Percentiles rank a stretch among this genome's conserved stretches.
Evolutionary conservation across 2,113 vertebrate species (phyloP).

Genomic region (Pandion haliaetus): DNA sequence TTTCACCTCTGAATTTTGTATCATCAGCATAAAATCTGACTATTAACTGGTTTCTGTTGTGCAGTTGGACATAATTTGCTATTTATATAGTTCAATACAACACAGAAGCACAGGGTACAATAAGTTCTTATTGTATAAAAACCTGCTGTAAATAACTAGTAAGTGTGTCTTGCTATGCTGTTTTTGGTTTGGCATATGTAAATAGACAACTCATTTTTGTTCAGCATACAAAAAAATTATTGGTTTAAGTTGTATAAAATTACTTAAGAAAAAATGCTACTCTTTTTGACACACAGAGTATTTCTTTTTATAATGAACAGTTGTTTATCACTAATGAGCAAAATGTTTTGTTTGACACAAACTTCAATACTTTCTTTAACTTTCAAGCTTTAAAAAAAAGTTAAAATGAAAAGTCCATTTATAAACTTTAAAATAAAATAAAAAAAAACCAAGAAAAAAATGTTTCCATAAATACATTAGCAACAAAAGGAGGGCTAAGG

Average conservation of each 20-base stretch:
- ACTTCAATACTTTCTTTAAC: background rate
- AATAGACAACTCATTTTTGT: background rate
- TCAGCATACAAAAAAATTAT: background rate
- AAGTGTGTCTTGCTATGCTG: background rate
- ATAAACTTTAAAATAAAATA: too few species aligned
- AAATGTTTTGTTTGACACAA: background rate
- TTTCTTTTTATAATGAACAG: background rate
- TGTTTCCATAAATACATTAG: too few species aligned
- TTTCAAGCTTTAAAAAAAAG: background rate
- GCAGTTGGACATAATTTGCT: background rate
- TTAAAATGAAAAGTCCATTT: background rate
- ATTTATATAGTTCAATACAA: background rate
- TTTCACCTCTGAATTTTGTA: background rate
- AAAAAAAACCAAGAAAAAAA: too few species aligned
- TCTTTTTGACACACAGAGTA: rapidly evolving
- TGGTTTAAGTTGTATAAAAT: background rate
- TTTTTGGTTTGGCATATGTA: background rate
- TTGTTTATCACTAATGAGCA: background rate
- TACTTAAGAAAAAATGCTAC: background rate
- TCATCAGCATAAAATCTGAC: background rate
- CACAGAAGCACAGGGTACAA: background rate
- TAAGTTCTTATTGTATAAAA: background rate
- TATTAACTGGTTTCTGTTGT: background rate
- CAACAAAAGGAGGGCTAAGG: too few species aligned
- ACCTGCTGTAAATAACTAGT: background rate